A percentile compares a stretch with the other conserved stretches of the same genome.
Evolutionary conservation across 1,140 invertebrate species (phyloP).

Genomic region (Kradibia gibbosae): DNA sequence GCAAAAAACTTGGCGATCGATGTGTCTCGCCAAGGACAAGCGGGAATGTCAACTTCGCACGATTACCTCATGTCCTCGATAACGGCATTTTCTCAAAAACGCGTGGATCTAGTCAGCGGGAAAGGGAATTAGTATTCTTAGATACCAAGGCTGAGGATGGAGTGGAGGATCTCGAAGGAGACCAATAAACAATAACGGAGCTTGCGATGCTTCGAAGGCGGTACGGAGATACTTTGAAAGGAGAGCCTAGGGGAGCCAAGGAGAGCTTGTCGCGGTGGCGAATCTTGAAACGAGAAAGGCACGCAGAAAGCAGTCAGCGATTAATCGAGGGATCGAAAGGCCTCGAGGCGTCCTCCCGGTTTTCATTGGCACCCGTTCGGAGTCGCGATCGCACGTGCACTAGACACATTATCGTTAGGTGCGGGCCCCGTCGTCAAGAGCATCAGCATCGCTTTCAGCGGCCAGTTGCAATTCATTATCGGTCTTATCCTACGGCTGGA

Average conservation of each 20-base stretch:
- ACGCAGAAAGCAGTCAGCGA: background rate
- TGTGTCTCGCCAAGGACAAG: too few species aligned
- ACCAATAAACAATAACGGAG: too few species aligned
- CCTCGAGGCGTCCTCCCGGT: background rate
- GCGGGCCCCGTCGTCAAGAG: background rate
- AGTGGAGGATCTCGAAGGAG: too few species aligned
- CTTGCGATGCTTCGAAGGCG: background rate
- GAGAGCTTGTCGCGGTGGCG: background rate
- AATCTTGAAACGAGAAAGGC: background rate
- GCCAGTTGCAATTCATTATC: background rate
- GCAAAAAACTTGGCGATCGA: too few species aligned
- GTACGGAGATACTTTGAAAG: background rate
- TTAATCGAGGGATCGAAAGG: background rate
- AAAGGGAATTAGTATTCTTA: too few species aligned
- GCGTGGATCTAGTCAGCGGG: too few species aligned
- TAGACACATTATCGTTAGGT: background rate
- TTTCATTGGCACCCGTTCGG: slow-evolving; percentile 28
- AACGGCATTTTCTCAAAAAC: too few species aligned
- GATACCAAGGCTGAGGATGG: too few species aligned
- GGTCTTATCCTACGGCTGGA: background rate
- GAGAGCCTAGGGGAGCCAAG: too few species aligned
- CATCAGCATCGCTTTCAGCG: background rate
- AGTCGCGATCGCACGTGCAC: background rate
- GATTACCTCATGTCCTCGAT: too few species aligned
- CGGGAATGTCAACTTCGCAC: too few species aligned